Percentiles rank a stretch among this genome's conserved stretches.
Evolutionary conservation across 1,140 invertebrate species (phyloP).

Genomic region (Hyphantria cunea): DNA sequence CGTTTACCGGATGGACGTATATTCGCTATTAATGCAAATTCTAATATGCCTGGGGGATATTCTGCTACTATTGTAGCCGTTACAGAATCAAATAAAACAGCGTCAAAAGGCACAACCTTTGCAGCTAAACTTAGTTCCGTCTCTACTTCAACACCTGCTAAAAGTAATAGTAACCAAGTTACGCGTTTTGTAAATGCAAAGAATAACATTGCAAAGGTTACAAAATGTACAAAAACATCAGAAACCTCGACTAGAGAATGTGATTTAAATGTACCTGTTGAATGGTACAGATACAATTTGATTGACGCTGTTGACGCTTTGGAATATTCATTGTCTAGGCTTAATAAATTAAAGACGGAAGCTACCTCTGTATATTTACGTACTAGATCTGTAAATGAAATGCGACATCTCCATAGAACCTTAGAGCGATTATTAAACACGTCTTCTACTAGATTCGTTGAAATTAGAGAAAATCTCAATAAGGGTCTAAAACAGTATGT

Average conservation of each 20-base stretch:
- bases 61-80: conserved; percentile 78
- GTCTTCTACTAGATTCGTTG: conserved; percentile 63
- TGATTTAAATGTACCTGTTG: conserved; percentile 65
- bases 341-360: conserved; percentile 71
- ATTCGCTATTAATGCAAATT: conserved; percentile 78
- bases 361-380: conserved; percentile 61
- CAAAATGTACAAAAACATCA: conserved; percentile 35
- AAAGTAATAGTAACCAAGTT: conserved; percentile 13
- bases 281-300: conserved; percentile 78
- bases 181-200: conserved; percentile 30
- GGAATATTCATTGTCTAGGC: conserved; percentile 67
- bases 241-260: conserved; percentile 43
- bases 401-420: conserved; percentile 62
- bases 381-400: conserved; percentile 63
- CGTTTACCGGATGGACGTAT: conserved; percentile 76
- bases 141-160: conserved; percentile 23
- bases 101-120: conserved; percentile 53
- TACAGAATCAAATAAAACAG: conserved; percentile 46
- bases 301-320: conserved; percentile 74
- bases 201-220: conserved; percentile 37
- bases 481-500: conserved; percentile 73
- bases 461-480: conserved; percentile 72
- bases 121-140: conserved; percentile 66
- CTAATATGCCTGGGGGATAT: conserved; percentile 77
- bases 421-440: conserved; percentile 68